These are phyloP conservation scores for Boloria euphrosyne DNA, from an alignment of 2,888 invertebrate species.

Conservation along the genomic window DNA sequence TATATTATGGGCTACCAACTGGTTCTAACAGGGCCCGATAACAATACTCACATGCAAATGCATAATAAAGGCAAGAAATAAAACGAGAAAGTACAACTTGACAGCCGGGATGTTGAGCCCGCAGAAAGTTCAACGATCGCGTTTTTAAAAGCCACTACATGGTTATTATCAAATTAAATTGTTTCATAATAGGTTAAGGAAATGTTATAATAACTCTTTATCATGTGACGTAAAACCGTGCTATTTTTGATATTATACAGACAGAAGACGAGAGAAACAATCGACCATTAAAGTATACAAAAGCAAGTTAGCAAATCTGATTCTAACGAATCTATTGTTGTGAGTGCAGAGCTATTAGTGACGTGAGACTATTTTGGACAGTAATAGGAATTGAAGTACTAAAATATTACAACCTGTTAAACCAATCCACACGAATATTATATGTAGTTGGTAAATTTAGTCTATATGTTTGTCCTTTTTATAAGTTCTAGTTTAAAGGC, in stretches of 20 bases:
- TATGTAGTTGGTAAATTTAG: too few relatives aligned
- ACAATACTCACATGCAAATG: slow-evolving; percentile 10
- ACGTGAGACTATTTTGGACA: slow-evolving; percentile 33
- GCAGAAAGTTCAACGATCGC: slow-evolving; percentile 16
- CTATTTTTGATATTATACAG: slow-evolving; percentile 12
- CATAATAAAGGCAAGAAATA: slow-evolving; percentile 9
- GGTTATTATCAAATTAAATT: too few relatives aligned
- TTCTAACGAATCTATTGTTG: slow-evolving; percentile 33
- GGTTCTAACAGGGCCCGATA: background rate
- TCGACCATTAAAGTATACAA: slow-evolving; percentile 53
- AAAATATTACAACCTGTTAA: background rate
- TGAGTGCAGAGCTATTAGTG: slow-evolving; percentile 30
- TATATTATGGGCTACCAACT: background rate
- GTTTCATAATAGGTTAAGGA: too few relatives aligned
- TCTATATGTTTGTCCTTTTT: too few relatives aligned
- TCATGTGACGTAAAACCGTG: slow-evolving; percentile 13
- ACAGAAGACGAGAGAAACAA: slow-evolving; percentile 48
- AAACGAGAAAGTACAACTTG: slow-evolving; percentile 16
- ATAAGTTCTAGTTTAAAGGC: too few relatives aligned
- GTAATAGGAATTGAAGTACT: slow-evolving; percentile 3
- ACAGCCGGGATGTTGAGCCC: slow-evolving; percentile 9
- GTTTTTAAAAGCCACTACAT: background rate
- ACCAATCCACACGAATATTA: too few relatives aligned
- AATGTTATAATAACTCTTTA: too few relatives aligned
- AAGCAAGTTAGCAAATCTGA: slow-evolving; percentile 36